These are phyloP conservation scores for Eulimnadia texana DNA, from an alignment of 1,140 invertebrate species.

Conservation along the genomic window DNA sequence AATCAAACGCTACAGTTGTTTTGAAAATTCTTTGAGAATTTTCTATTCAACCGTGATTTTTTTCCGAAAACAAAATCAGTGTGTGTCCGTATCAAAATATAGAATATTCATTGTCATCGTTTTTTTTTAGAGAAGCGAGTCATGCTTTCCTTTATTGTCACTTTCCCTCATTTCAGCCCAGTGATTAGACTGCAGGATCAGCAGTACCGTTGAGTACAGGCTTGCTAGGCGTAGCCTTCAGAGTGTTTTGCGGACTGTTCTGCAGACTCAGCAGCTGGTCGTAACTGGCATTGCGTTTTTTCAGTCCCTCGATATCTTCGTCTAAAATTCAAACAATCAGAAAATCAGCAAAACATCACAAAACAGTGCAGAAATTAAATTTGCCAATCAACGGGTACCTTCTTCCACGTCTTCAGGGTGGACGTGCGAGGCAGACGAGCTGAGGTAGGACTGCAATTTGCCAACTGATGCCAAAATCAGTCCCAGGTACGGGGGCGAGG, in stretches of 20 bases:
- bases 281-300: background rate
- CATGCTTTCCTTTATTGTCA: too few species aligned
- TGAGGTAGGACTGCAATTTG: slow-evolving; percentile 47
- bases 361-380: too few species aligned
- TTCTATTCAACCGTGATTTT: too few species aligned
- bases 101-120: too few species aligned
- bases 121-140: too few species aligned
- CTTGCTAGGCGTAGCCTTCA: background rate
- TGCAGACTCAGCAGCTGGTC: background rate
- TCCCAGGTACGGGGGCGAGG: slow-evolving; percentile 90
- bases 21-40: too few species aligned
- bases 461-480: slow-evolving; percentile 72
- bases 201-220: background rate
- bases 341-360: too few species aligned
- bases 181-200: background rate
- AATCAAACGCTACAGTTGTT: too few species aligned
- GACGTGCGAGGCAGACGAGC: background rate
- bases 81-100: too few species aligned
- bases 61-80: too few species aligned
- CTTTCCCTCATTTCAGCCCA: too few species aligned
- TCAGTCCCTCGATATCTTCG: background rate
- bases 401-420: background rate
- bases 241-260: background rate
- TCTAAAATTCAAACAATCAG: background rate
- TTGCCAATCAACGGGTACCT: too few species aligned